These are phyloP conservation scores for Puma concolor DNA, from an alignment of 2,113 vertebrate species.

Conservation along the genomic window DNA sequence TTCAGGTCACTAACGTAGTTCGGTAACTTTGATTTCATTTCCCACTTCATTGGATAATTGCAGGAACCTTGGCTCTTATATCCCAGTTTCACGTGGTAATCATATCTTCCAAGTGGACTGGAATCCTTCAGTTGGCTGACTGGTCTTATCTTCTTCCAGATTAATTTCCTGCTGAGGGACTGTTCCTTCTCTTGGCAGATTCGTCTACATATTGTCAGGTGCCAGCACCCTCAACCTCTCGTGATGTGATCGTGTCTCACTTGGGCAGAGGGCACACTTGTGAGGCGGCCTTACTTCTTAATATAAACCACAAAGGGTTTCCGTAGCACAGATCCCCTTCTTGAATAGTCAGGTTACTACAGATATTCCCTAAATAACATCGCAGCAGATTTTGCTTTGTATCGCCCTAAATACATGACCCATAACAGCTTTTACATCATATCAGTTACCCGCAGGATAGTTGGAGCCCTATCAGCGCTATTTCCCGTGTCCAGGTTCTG, in stretches of 20 bases:
- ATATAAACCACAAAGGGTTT: neutral
- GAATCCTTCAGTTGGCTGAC: neutral
- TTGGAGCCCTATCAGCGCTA: neutral
- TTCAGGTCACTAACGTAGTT: slow-evolving; percentile 20
- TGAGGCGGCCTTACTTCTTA: neutral
- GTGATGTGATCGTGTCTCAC: neutral
- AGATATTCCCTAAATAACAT: neutral
- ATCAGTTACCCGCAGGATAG: neutral
- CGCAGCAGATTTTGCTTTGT: slow-evolving; percentile 1
- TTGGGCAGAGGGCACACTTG: neutral
- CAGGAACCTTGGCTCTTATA: neutral
- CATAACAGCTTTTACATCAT: neutral
- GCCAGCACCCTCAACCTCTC: neutral
- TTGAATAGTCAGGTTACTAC: neutral
- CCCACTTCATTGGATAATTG: slow-evolving; percentile 2
- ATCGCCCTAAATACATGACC: neutral
- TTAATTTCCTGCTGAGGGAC: neutral
- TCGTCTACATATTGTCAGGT: neutral
- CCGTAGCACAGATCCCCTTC: neutral
- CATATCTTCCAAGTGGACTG: neutral
- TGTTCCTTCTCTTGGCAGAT: neutral
- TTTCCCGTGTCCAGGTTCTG: neutral
- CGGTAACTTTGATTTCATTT: slow-evolving; percentile 33
- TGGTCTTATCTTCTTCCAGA: slow-evolving; percentile 9
- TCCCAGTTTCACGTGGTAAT: neutral